Evolutionary conservation across 2,797 vertebrate genomes (phyloP).

Genomic region (Molossus alvarezi): DNA sequence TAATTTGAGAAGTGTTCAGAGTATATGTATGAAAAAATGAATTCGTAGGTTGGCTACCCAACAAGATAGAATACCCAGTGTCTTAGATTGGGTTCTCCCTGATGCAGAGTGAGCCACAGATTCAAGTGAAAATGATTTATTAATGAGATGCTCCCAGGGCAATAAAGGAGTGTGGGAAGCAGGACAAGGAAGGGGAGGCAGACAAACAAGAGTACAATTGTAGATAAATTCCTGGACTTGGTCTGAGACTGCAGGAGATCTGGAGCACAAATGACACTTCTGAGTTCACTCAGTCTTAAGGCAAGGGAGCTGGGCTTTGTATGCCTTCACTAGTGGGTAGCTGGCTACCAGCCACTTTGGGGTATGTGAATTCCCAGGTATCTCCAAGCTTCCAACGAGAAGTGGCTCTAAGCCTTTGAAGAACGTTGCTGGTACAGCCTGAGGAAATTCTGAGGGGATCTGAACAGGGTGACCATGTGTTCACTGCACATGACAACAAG

Average conservation of each 20-base stretch:
- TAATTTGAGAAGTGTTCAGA: background rate
- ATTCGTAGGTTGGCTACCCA: background rate
- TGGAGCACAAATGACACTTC: background rate
- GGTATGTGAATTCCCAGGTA: background rate
- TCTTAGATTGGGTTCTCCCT: constrained; percentile 9
- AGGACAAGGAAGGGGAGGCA: background rate
- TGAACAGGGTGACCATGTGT: background rate
- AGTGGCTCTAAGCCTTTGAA: background rate
- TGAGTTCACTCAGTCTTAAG: background rate
- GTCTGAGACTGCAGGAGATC: background rate
- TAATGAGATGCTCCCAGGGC: background rate
- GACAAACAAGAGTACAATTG: background rate
- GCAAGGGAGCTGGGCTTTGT: background rate
- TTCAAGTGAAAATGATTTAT: background rate
- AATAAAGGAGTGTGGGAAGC: background rate
- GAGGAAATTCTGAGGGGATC: background rate
- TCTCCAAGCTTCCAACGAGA: background rate
- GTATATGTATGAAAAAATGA: background rate
- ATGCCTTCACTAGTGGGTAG: background rate
- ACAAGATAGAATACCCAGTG: background rate
- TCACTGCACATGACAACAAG: background rate
- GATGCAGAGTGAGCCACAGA: background rate
- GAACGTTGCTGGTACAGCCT: background rate
- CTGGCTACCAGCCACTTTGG: background rate
- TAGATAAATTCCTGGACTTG: background rate